phyloP scores from a whole-genome alignment of 2,888 invertebrate genomes.

The Mesochorus sp. region DNA sequence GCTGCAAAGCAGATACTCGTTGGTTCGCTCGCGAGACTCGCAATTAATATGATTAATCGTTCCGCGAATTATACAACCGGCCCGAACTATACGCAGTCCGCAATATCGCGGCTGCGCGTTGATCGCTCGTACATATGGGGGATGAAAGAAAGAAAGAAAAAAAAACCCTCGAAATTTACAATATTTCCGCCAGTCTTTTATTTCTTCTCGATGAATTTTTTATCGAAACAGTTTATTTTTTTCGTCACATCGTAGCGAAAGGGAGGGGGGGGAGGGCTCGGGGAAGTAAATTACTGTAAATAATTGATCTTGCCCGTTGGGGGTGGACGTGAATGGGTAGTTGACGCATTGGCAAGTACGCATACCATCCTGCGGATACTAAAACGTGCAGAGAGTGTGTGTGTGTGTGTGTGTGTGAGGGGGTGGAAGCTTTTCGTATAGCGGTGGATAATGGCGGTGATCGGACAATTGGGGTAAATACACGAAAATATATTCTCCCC shows the following conservation, averaged over 20 bases:
- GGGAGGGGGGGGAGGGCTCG: background rate
- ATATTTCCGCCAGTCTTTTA: no score
- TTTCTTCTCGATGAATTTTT: no score
- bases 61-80: slow-evolving; percentile 75
- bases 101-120: slow-evolving; percentile 1
- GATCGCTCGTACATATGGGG: background rate
- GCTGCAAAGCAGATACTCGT: slow-evolving; percentile 48
- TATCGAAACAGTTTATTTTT: background rate
- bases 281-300: slow-evolving; percentile 26
- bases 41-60: slow-evolving; percentile 81
- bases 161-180: no score
- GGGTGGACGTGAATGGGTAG: background rate
- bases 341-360: slow-evolving; percentile 1
- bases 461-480: slow-evolving; percentile 56
- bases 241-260: background rate
- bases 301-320: slow-evolving; percentile 31
- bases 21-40: slow-evolving; percentile 54
- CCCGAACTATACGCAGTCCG: slow-evolving; percentile 52
- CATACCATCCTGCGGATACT: background rate
- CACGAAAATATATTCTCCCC: slow-evolving; percentile 60
- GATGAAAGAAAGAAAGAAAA: no score
- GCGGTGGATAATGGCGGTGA: slow-evolving; percentile 20
- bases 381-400: no score
- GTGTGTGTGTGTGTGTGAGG: no score
- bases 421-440: slow-evolving; percentile 7